Evolutionary conservation across 2,113 vertebrate species (phyloP).

Genomic region (Monopterus albus): DNA sequence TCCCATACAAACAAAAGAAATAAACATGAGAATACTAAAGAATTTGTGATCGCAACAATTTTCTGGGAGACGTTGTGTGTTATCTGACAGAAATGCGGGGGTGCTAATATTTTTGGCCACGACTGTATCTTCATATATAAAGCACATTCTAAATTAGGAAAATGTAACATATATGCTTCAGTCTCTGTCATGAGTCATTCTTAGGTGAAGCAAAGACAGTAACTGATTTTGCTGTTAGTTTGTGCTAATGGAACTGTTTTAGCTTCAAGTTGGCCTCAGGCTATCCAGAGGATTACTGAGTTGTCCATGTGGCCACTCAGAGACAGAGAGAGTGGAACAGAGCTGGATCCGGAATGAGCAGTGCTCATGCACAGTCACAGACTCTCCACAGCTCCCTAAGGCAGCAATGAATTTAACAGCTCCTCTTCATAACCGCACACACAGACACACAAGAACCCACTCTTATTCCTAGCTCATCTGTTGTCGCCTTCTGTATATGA

Average conservation of each 20-base stretch:
- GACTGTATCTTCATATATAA: not conserved
- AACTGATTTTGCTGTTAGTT: constrained; percentile 21
- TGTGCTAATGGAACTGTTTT: constrained; percentile 41
- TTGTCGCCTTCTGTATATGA: not conserved
- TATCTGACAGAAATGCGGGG: too few relatives aligned
- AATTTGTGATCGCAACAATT: too few relatives aligned
- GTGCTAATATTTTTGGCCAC: too few relatives aligned
- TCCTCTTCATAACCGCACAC: not conserved
- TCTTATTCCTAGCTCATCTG: not conserved
- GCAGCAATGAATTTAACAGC: constrained; percentile 37
- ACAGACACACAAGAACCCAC: not conserved
- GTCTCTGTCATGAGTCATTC: not conserved
- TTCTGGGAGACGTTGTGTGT: too few relatives aligned
- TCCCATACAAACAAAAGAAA: too few relatives aligned
- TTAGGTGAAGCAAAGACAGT: constrained; percentile 30
- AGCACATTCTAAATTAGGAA: not conserved
- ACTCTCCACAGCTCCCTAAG: constrained; percentile 22
- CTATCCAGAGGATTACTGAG: constrained; percentile 55
- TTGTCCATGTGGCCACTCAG: constrained; percentile 49
- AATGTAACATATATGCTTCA: not conserved
- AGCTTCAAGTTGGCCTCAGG: constrained; percentile 49
- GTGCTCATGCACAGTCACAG: constrained; percentile 57
- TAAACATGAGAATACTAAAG: too few relatives aligned
- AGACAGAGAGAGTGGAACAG: constrained; percentile 28
- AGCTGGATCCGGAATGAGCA: constrained; percentile 45